These are phyloP conservation scores for Trachymyrmex septentrionalis DNA, from an alignment of 1,140 invertebrate species.

Conservation along the genomic window DNA sequence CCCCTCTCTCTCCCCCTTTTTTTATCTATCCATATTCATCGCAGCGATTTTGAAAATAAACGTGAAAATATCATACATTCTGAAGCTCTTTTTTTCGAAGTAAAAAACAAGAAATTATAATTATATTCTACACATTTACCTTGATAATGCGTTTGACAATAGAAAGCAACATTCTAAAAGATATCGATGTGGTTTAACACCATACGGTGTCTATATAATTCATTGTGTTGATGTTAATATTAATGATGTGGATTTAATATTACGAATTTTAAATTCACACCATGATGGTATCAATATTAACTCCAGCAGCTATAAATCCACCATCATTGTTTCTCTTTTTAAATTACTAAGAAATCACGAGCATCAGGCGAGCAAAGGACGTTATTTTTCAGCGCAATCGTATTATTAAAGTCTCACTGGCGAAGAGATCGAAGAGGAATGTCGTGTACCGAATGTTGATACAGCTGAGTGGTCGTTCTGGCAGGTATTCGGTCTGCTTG, in stretches of 20 bases:
- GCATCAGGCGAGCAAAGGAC: constrained; percentile 27
- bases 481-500: constrained; percentile 81
- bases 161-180: background rate
- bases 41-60: constrained; percentile 14
- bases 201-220: too few species aligned
- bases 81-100: background rate
- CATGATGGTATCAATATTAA: too few species aligned
- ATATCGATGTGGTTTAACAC: too few species aligned
- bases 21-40: constrained; percentile 25
- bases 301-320: too few species aligned
- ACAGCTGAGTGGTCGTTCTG: constrained; percentile 86
- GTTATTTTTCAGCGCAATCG: constrained; percentile 70
- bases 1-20: background rate
- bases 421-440: constrained; percentile 84
- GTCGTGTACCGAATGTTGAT: constrained; percentile 86
- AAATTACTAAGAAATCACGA: constrained; percentile 42
- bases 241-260: too few species aligned
- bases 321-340: too few species aligned
- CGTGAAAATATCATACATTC: constrained; percentile 10
- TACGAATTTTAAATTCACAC: too few species aligned
- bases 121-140: background rate
- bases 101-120: background rate
- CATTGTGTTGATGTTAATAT: too few species aligned
- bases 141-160: background rate
- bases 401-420: constrained; percentile 75